Conservation (phyloP, 2,797 vertebrate species). For the Philypnodon macrostomus region DNA sequence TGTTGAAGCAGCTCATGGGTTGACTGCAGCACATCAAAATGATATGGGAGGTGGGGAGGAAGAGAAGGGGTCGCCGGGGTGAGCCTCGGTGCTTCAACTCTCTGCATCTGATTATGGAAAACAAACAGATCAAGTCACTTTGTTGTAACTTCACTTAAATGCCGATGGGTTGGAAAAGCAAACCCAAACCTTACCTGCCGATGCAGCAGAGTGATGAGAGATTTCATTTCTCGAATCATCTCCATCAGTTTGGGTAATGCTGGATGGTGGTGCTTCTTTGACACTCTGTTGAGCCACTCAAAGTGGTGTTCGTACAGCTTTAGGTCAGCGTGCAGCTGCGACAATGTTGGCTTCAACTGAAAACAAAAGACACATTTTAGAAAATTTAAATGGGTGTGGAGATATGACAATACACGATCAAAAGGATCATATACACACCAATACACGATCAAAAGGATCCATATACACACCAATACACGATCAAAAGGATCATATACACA, state of each 20-base stretch:
- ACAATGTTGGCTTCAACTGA: conserved; percentile 79
- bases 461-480: no score
- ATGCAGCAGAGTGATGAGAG: conserved; percentile 70
- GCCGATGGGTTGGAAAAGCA: not conserved
- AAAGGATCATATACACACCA: no score
- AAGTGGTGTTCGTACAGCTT: conserved; percentile 82
- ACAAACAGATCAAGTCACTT: not conserved
- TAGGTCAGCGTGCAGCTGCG: conserved; percentile 78
- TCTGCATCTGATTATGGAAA: conserved; percentile 69
- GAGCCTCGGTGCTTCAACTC: conserved; percentile 68
- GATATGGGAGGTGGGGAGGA: conserved; percentile 69
- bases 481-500: no score
- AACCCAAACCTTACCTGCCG: conserved; percentile 68
- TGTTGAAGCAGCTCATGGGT: conserved; percentile 80
- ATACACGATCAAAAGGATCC: no score
- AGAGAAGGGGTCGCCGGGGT: conserved; percentile 68
- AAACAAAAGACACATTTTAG: conserved; percentile 50
- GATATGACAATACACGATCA: no score
- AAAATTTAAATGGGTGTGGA: conserved; percentile 50
- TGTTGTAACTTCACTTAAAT: not conserved
- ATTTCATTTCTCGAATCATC: conserved; percentile 76
- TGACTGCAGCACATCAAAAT: conserved; percentile 80
- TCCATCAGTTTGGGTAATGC: conserved; percentile 72
- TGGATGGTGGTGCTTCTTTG: conserved; percentile 75
- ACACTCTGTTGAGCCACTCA: conserved; percentile 77